Evolutionary conservation across 2,113 vertebrate species (phyloP).

Genomic region (Chiloscyllium plagiosum): DNA sequence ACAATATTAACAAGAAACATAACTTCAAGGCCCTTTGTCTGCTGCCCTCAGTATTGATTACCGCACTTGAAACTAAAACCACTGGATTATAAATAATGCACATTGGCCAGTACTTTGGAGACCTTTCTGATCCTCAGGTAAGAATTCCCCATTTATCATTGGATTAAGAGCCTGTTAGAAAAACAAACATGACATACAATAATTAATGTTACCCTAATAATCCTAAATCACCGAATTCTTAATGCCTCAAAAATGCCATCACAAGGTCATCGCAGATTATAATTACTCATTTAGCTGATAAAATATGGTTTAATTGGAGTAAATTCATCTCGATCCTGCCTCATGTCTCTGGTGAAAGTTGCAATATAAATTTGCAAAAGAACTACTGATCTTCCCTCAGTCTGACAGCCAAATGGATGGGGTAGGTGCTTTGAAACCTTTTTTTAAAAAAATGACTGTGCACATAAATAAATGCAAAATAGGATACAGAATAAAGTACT

Average conservation of each 20-base stretch:
- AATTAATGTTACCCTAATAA: slow-evolving; percentile 61
- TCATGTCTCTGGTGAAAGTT: slow-evolving; percentile 77
- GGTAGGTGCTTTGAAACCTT: slow-evolving; percentile 62
- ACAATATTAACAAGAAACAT: background rate
- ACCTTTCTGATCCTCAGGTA: slow-evolving; percentile 50
- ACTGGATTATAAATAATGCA: slow-evolving; percentile 45
- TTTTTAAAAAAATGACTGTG: slow-evolving; percentile 52
- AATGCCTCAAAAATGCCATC: slow-evolving; percentile 57
- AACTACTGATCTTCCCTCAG: slow-evolving; percentile 72
- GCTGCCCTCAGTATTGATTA: slow-evolving; percentile 14
- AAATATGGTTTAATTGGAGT: slow-evolving; percentile 80
- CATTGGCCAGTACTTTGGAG: slow-evolving; percentile 53
- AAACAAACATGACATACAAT: slow-evolving; percentile 51
- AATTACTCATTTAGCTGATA: slow-evolving; percentile 76
- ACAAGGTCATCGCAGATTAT: slow-evolving; percentile 76
- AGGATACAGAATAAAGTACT: slow-evolving; percentile 64
- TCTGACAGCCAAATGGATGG: slow-evolving; percentile 80
- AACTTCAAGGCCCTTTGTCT: background rate
- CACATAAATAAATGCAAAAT: slow-evolving; percentile 80
- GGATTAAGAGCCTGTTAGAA: slow-evolving; percentile 59
- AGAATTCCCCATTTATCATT: slow-evolving; percentile 51
- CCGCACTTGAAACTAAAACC: slow-evolving; percentile 40
- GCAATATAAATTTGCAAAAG: slow-evolving; percentile 73
- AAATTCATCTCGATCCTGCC: slow-evolving; percentile 71
- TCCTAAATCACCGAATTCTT: slow-evolving; percentile 62